These are phyloP conservation scores for Rhinoraja longicauda DNA, from an alignment of 2,797 vertebrate species.

Conservation along the genomic window DNA sequence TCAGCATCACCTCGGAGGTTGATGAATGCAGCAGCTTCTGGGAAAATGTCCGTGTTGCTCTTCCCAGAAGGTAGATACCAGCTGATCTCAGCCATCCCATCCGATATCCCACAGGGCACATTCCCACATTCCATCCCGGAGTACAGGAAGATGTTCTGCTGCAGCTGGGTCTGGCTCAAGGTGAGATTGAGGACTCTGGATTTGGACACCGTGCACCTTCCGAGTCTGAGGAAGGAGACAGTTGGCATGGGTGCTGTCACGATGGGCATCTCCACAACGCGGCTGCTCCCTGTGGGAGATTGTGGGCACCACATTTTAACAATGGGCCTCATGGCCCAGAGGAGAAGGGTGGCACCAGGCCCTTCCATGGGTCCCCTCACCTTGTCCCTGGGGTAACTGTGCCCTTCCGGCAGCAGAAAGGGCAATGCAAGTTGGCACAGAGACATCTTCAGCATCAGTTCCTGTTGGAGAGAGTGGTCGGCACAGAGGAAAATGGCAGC, in stretches of 20 bases:
- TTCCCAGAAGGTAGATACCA: slow-evolving; percentile 66
- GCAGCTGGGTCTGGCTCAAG: slow-evolving; percentile 52
- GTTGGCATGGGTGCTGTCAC: slow-evolving; percentile 58
- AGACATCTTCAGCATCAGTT: slow-evolving; percentile 68
- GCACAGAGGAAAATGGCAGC: slow-evolving; percentile 64
- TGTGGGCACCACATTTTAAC: slow-evolving; percentile 59
- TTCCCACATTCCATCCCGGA: slow-evolving; percentile 60
- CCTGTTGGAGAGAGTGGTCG: slow-evolving; percentile 67
- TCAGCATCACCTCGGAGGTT: slow-evolving; percentile 68
- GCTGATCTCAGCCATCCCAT: slow-evolving; percentile 67
- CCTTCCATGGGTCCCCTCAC: not conserved
- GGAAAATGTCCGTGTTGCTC: slow-evolving; percentile 51
- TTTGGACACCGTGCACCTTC: slow-evolving; percentile 61
- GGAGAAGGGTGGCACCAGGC: slow-evolving; percentile 54
- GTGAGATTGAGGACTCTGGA: slow-evolving; percentile 65
- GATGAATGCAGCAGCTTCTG: slow-evolving; percentile 61
- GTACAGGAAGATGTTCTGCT: slow-evolving; percentile 65
- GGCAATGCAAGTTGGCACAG: slow-evolving; percentile 74
- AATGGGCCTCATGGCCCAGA: slow-evolving; percentile 66
- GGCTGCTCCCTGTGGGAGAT: slow-evolving; percentile 41
- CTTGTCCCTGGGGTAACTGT: slow-evolving; percentile 42
- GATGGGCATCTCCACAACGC: slow-evolving; percentile 55
- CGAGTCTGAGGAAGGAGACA: slow-evolving; percentile 58
- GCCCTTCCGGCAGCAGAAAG: slow-evolving; percentile 59
- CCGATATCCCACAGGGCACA: slow-evolving; percentile 50